Percentiles rank a stretch among this genome's conserved stretches.
phyloP scores from a whole-genome alignment of 1,140 invertebrate genomes.

The Drosophila nigrodunni region DNA sequence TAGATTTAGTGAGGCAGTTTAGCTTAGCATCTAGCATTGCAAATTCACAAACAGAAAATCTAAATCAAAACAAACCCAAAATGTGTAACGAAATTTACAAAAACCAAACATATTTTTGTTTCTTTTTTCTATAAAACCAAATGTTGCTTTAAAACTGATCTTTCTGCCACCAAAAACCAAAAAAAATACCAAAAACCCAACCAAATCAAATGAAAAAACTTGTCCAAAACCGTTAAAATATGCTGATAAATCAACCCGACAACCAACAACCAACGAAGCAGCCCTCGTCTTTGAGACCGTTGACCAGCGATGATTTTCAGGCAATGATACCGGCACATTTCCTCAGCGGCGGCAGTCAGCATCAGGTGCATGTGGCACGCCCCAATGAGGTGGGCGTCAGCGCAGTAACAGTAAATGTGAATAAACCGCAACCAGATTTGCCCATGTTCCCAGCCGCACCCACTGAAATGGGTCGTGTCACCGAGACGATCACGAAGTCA shows the following conservation, averaged over 20 bases:
- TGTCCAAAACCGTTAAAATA: constrained; percentile 33
- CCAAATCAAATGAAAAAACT: constrained; percentile 35
- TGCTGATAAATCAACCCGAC: constrained; percentile 19
- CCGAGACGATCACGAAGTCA: constrained; percentile 96
- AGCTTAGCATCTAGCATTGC: constrained; percentile 56
- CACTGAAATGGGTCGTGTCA: constrained; percentile 92
- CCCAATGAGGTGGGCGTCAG: constrained; percentile 84
- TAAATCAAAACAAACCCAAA: constrained; percentile 23
- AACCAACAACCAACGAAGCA: constrained; percentile 76
- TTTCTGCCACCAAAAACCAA: constrained; percentile 50
- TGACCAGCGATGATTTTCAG: constrained; percentile 96
- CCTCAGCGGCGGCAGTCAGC: constrained; percentile 86
- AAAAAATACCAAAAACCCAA: constrained; percentile 20
- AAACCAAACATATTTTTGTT: constrained; percentile 80
- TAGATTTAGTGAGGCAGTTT: constrained; percentile 51
- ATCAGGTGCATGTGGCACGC: constrained; percentile 79
- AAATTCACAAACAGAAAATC: constrained; percentile 26
- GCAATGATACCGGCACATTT: constrained; percentile 96
- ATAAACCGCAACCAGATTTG: constrained; percentile 88
- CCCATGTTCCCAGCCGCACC: constrained; percentile 92
- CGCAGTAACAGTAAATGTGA: constrained; percentile 90
- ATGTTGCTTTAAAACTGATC: constrained; percentile 62
- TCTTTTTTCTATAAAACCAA: constrained; percentile 72
- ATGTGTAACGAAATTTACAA: constrained; percentile 74
- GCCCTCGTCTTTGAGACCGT: constrained; percentile 89